Percentiles rank a stretch among this genome's conserved stretches.
These are phyloP conservation scores for Phthorimaea operculella DNA, from an alignment of 1,140 invertebrate species.

Conservation along the genomic window DNA sequence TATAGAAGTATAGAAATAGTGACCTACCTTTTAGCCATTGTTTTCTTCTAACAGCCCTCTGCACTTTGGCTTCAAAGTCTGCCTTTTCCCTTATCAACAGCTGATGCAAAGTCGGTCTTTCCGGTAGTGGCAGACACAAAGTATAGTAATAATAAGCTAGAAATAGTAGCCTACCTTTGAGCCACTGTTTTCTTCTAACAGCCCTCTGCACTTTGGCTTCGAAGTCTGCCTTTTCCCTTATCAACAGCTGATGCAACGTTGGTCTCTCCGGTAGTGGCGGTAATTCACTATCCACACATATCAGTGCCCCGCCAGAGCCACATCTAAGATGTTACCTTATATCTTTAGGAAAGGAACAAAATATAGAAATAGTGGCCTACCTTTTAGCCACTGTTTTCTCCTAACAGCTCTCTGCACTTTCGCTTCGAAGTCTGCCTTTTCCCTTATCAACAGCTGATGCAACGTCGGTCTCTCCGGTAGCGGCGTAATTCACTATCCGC, in stretches of 20 bases:
- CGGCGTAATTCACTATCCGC: conserved; percentile 39
- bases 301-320: conserved; percentile 41
- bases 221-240: conserved; percentile 94
- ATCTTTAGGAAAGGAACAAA: background rate
- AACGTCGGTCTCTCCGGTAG: conserved; percentile 77
- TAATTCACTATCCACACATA: conserved; percentile 42
- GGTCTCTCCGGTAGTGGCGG: conserved; percentile 69
- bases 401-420: conserved; percentile 89
- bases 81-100: conserved; percentile 92
- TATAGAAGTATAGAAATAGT: too few relatives aligned
- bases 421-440: conserved; percentile 95
- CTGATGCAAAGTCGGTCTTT: conserved; percentile 88
- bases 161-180: conserved; percentile 74
- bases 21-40: conserved; percentile 86
- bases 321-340: conserved; percentile 16
- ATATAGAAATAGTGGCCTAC: conserved; percentile 52
- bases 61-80: conserved; percentile 95
- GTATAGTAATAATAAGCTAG: background rate
- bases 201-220: conserved; percentile 93
- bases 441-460: conserved; percentile 91
- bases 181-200: conserved; percentile 87
- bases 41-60: conserved; percentile 86
- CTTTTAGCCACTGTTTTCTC: conserved; percentile 91
- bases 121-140: conserved; percentile 37
- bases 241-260: conserved; percentile 91